These are phyloP conservation scores for Hypanus sabinus DNA, from an alignment of 2,113 vertebrate genomes.

Conservation along the genomic window DNA sequence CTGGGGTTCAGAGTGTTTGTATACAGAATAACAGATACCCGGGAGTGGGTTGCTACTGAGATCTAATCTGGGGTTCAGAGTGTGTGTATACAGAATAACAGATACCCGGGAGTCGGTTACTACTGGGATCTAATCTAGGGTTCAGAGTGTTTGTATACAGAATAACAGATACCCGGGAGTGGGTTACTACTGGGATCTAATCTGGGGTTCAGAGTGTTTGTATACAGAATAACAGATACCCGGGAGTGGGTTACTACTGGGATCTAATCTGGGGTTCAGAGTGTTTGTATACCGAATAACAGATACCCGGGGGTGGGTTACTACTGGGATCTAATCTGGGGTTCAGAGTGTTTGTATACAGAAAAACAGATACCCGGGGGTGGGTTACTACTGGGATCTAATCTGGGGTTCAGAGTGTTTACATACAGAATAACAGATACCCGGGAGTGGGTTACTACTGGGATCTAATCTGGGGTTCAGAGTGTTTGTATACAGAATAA, in stretches of 20 bases:
- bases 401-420: background rate
- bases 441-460: too few species aligned
- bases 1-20: too few species aligned
- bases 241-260: too few species aligned
- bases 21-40: too few species aligned
- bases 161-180: too few species aligned
- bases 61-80: background rate
- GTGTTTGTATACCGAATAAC: background rate
- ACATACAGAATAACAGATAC: background rate
- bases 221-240: too few species aligned
- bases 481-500: background rate
- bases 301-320: too few species aligned
- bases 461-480: background rate
- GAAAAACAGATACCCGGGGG: background rate
- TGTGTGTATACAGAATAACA: background rate
- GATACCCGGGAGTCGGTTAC: background rate
- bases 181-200: background rate
- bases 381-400: background rate
- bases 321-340: background rate
- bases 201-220: background rate
- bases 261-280: background rate
- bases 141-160: background rate
- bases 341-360: background rate
- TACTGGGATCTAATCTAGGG: too few species aligned
- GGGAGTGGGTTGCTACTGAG: background rate